These are phyloP conservation scores for Lepisosteus oculatus DNA, from an alignment of 2,113 vertebrate genomes.

Conservation along the genomic window DNA sequence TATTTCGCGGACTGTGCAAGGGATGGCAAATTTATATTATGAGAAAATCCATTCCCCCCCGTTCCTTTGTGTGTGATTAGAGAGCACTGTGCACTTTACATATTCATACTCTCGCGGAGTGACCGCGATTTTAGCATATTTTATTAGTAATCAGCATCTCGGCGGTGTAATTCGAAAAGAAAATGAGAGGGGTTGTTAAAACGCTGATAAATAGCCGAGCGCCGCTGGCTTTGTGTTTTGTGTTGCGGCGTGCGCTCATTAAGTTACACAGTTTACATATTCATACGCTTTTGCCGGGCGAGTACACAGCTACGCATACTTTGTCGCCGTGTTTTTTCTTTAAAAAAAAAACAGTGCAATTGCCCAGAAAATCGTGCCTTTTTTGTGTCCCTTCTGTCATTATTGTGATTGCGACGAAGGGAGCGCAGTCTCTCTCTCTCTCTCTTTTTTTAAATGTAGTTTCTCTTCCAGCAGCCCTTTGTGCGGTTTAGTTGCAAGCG, in stretches of 20 bases:
- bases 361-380: too few species aligned
- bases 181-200: conserved; percentile 32
- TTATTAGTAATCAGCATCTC: conserved; percentile 64
- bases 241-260: conserved; percentile 45
- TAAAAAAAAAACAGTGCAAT: not conserved
- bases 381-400: not conserved
- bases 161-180: conserved; percentile 27
- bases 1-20: conserved; percentile 44
- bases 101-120: conserved; percentile 67
- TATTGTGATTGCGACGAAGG: not conserved
- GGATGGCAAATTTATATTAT: conserved; percentile 49
- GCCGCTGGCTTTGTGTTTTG: conserved; percentile 53
- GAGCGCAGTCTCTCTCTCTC: conserved; percentile 15
- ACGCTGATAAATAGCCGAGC: conserved; percentile 40
- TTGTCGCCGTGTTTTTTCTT: conserved; percentile 7
- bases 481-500: conserved; percentile 53
- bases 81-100: conserved; percentile 61
- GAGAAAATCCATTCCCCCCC: conserved; percentile 47
- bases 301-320: conserved; percentile 32
- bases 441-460: conserved; percentile 44
- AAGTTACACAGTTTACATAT: conserved; percentile 66
- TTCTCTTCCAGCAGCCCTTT: conserved; percentile 51
- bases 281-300: conserved; percentile 51
- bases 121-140: conserved; percentile 68
- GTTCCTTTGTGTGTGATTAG: conserved; percentile 63